phyloP scores from a whole-genome alignment of 2,797 vertebrate genomes.

The Crenuchus spilurus region DNA sequence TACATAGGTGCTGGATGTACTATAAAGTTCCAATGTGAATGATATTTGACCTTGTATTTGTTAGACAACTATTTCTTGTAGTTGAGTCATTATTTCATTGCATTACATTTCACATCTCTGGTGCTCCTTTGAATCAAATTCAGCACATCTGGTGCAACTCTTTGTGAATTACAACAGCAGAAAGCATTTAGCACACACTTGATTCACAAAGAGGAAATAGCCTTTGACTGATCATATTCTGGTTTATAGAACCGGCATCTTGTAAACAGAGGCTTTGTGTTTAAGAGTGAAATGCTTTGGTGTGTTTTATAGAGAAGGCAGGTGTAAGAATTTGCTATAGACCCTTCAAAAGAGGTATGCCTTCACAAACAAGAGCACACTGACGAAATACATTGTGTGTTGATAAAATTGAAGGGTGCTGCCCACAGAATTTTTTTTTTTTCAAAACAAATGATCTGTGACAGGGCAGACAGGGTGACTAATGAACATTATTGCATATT shows the following conservation, averaged over 20 bases:
- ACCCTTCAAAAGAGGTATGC: neutral
- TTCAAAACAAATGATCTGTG: neutral
- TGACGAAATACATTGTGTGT: conserved; percentile 26
- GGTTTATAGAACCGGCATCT: conserved; percentile 1
- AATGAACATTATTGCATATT: too few relatives aligned
- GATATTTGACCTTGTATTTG: too few relatives aligned
- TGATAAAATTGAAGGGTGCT: conserved; percentile 18
- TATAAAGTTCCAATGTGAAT: too few relatives aligned
- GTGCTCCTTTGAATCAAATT: too few relatives aligned
- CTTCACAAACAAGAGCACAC: conserved; percentile 11
- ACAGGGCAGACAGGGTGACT: too few relatives aligned
- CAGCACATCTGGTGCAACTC: too few relatives aligned
- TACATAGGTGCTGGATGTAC: too few relatives aligned
- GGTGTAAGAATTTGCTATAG: neutral
- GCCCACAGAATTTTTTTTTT: neutral
- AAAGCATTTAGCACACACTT: conserved; percentile 41
- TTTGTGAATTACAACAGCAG: conserved; percentile 34
- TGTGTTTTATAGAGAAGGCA: neutral
- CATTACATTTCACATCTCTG: too few relatives aligned
- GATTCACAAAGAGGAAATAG: conserved; percentile 36
- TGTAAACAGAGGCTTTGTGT: conserved; percentile 21
- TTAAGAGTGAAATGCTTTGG: neutral
- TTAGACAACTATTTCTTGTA: too few relatives aligned
- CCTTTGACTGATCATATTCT: conserved; percentile 32
- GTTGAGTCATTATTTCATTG: too few relatives aligned